Conservation (phyloP, 2,888 invertebrate species). For the Anaspis maculata region DNA sequence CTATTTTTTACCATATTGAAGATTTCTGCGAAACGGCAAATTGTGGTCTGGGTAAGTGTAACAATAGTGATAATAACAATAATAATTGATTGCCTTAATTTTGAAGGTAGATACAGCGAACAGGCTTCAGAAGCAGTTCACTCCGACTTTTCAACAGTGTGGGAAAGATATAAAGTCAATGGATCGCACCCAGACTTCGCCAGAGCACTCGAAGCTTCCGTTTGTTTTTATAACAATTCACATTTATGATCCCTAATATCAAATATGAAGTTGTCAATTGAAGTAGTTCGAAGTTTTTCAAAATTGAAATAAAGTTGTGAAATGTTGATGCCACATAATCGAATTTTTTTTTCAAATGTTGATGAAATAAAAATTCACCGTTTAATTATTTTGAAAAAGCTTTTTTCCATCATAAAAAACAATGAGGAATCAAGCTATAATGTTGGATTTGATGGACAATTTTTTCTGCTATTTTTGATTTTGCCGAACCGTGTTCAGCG, state of each 20-base stretch:
- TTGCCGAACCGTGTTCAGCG: neutral
- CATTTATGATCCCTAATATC: neutral
- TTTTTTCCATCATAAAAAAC: neutral
- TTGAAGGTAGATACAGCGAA: conserved; percentile 2
- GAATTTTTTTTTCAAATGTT: neutral
- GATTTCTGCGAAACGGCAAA: neutral
- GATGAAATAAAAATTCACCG: neutral
- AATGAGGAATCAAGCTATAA: too few species aligned
- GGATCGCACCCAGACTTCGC: neutral
- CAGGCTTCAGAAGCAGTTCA: too few species aligned
- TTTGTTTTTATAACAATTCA: neutral
- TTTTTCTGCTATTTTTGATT: neutral
- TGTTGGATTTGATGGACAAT: too few species aligned
- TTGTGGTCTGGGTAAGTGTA: neutral
- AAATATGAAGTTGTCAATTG: too few species aligned
- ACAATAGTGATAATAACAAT: too few species aligned
- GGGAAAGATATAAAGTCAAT: neutral
- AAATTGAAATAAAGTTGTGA: neutral
- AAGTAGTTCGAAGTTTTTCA: too few species aligned
- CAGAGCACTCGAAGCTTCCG: neutral
- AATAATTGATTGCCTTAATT: too few species aligned
- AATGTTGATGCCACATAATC: neutral
- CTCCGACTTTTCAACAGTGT: neutral
- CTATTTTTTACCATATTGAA: conserved; percentile 2
- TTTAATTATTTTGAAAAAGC: neutral